Evolutionary conservation across 2,888 invertebrate genomes (phyloP).

Genomic region (Ariolimax columbianus): DNA sequence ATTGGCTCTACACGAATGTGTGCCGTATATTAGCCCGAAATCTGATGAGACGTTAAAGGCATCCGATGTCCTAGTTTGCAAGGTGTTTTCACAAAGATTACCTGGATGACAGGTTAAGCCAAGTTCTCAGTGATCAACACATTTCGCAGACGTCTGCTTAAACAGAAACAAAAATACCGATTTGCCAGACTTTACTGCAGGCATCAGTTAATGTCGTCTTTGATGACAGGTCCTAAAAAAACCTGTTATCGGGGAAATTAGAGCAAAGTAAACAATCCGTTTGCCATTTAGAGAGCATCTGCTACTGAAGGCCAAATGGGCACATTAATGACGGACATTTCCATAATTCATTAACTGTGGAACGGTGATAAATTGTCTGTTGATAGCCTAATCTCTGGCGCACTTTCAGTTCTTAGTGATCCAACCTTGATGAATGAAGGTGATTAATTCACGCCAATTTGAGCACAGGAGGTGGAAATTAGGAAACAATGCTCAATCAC

Average conservation of each 20-base stretch:
- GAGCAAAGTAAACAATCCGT: too few relatives aligned
- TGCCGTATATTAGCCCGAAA: background rate
- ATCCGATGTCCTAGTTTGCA: background rate
- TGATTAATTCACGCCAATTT: too few relatives aligned
- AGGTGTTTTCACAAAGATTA: background rate
- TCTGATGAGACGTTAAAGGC: background rate
- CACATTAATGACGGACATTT: too few relatives aligned
- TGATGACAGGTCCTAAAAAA: background rate
- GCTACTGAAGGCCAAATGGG: too few relatives aligned
- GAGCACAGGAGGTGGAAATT: too few relatives aligned
- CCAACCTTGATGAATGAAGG: too few relatives aligned
- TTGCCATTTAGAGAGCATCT: too few relatives aligned
- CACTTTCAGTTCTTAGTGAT: too few relatives aligned
- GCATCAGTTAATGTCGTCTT: background rate
- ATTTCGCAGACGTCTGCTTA: background rate
- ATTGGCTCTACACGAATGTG: background rate
- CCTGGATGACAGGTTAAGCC: background rate
- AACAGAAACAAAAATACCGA: background rate
- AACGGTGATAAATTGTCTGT: too few relatives aligned
- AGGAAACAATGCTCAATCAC: too few relatives aligned
- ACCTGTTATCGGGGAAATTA: background rate
- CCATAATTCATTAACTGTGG: too few relatives aligned
- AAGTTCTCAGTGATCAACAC: background rate
- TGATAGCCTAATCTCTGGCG: too few relatives aligned
- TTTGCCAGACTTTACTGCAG: background rate